Evolutionary conservation across 2,888 invertebrate species (phyloP), one percentile per base, ranked within the genome.

Genomic region (Cosmorhoe ocellata): DNA sequence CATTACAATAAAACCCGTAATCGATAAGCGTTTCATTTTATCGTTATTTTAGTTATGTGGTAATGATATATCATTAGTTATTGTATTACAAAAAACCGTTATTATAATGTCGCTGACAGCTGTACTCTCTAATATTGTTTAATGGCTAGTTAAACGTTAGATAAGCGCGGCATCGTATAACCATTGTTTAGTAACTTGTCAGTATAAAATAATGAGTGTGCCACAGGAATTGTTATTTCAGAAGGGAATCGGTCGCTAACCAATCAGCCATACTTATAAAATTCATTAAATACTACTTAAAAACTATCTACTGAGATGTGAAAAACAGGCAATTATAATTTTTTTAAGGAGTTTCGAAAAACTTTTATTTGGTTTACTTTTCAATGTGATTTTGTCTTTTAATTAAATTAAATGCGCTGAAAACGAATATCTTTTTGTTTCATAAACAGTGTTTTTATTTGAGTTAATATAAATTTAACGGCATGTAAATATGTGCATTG

Each of bases 101-200:
- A 28, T 39, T 9, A 31, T 9, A 38, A 37, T 46, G 42, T 40
- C 26, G 31, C 33, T 46, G 39, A 43, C 40, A 52, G 38, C 39
- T 47, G 39, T 47, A 42, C 26, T 33, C 9, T n/a, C n/a, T 39
- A 33, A 38, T 31, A 40, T 39, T 39, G 43, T 47, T 42, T 44
- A 39, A 46, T 36, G 39, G 40, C 34, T 52, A 48, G 52, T 48
- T 43, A 43, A 52, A 47, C 39, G 51, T 38, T 52, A 48, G 43
- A 52, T 52, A 52, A 52, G 47, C 42, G 47, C 26, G 42, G 30
- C 34, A 43, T 39, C 37, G 46, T 48, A 39, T 52, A 32, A 14
- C 47, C 36, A 53, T 53, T 53, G 53, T 48, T 52, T 44, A 41
- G 40, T 28, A 43, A 44, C 43, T 48, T 44, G 48, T 40, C 53